Base-by-base conservation (phyloP, 1,140 invertebrate genomes). In the Bombus confusus region DNA sequence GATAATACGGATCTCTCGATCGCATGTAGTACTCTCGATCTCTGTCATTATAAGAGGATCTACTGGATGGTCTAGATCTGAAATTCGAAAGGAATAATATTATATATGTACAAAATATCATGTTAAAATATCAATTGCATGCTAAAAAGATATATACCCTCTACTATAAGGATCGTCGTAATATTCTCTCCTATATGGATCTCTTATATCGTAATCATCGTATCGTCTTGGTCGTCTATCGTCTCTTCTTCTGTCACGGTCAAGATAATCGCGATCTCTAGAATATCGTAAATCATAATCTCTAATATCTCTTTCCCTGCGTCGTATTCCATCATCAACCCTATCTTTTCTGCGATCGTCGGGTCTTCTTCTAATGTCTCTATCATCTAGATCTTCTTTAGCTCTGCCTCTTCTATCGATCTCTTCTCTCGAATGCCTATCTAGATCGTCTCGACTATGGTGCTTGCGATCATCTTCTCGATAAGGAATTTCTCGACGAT, bases 1-100 rank as follows among this genome's bases (percentile, higher is more conserved):
- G 88, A 73, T 95, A 95, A 87, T 95, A 96, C 71, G 92, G 91
- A 91, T 96, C 95, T 77, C 94, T 93, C 22, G 82, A 71, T 86
- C 94, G 91, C 85, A 88, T 85, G 39, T 93, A 94, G 87, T 93
- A 96, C 93, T 93, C 95, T 88, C 96, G 92, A 57, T 95, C 95
- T 80, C 94, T 93, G 81, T 96, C 96, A 1, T 95, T 95, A 83
- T 96, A 94, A 90, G 95, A 94, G 91, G 95, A 95, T 91, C 96
- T 94, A 87, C 96, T 96, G 6, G 96, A 96, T 52, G 96, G 95
- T 77, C 96, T 93, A 37, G 95, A 95, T 75, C 94, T 95, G 91
- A 90, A 72, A 92, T 89, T 39, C 86, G 85, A 66, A 71, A 41
- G 13, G 39, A 28, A 28, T 22, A 18, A 52, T 52, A 39, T 12